These are phyloP conservation scores for Diachrysia chrysitis DNA, from an alignment of 2,888 invertebrate species.

Conservation along the genomic window DNA sequence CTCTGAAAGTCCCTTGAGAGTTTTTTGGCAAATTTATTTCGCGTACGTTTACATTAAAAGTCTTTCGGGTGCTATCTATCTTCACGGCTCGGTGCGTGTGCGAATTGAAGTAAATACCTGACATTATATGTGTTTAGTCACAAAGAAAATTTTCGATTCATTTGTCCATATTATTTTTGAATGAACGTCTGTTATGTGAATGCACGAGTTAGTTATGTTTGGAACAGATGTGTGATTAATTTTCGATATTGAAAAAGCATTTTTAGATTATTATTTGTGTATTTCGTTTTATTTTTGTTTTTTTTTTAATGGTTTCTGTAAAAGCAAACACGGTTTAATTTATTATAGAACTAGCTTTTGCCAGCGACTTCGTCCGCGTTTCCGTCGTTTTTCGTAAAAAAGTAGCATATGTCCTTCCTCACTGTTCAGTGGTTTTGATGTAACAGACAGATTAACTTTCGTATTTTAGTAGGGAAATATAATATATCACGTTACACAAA, in stretches of 20 bases:
- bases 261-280: background rate
- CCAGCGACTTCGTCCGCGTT: too few species aligned
- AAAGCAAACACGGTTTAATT: too few species aligned
- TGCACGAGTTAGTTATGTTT: background rate
- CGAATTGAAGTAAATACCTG: constrained; percentile 47
- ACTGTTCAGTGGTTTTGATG: too few species aligned
- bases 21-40: constrained; percentile 61
- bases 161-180: constrained; percentile 20
- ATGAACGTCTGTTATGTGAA: background rate
- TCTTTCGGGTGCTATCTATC: constrained; percentile 59
- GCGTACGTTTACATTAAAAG: constrained; percentile 57
- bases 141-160: constrained; percentile 40
- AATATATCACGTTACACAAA: too few species aligned
- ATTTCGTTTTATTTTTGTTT: background rate
- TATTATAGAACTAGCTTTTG: too few species aligned
- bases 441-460: too few species aligned
- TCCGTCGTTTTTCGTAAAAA: too few species aligned
- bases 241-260: background rate
- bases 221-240: background rate
- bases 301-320: background rate
- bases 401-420: too few species aligned
- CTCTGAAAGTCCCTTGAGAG: constrained; percentile 45
- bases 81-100: constrained; percentile 50
- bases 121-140: constrained; percentile 45
- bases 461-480: too few species aligned